A percentile compares a stretch with the other conserved stretches of the same genome.
Evolutionary conservation across 2,888 invertebrate genomes (phyloP).

Genomic region (Dasysyrphus tricinctus): DNA sequence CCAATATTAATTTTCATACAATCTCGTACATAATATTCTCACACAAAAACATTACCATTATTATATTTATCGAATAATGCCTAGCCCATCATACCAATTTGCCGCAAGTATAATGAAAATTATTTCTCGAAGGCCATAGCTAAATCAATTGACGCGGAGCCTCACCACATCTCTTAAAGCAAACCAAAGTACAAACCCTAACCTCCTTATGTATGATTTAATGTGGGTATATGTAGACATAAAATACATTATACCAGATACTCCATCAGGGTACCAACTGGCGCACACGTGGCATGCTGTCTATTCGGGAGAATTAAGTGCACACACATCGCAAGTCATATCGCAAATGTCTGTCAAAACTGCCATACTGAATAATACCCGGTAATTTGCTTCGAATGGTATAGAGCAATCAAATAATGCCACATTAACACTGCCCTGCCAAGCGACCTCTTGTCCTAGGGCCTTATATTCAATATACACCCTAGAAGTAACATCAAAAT

Average conservation of each 20-base stretch:
- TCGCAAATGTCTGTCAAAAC: conserved; percentile 68
- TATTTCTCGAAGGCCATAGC: background rate
- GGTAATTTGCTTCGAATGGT: conserved; percentile 45
- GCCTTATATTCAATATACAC: conserved; percentile 52
- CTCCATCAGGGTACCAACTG: background rate
- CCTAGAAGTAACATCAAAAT: background rate
- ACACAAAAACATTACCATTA: no score
- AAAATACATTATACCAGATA: conserved; percentile 5
- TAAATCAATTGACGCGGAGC: background rate
- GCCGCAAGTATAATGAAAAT: background rate
- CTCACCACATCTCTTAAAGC: background rate
- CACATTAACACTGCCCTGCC: conserved; percentile 14
- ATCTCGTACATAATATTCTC: no score
- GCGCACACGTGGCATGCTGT: conserved; percentile 1
- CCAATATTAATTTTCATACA: no score
- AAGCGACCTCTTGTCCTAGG: background rate
- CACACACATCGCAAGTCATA: conserved; percentile 61
- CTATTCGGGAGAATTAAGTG: conserved; percentile 65
- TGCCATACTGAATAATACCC: conserved; percentile 63
- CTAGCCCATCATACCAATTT: background rate
- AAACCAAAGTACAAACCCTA: background rate
- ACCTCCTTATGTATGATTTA: background rate
- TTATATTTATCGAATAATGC: background rate
- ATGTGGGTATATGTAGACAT: background rate
- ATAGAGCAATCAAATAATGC: conserved; percentile 58